phyloP scores from a whole-genome alignment of 2,797 vertebrate genomes.

The Antennarius maculatus region DNA sequence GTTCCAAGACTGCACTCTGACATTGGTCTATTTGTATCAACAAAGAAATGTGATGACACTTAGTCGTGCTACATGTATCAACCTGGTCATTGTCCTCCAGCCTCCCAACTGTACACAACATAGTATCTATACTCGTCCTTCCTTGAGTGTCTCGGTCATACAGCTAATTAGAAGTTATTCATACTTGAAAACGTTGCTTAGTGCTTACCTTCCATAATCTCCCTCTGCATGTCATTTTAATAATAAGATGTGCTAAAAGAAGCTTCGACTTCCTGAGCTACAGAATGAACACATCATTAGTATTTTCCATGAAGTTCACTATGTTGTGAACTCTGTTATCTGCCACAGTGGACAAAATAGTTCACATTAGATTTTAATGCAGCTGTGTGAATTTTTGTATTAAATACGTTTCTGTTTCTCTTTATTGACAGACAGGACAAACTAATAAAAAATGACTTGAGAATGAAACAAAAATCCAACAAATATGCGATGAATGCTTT shows the following conservation, averaged over 20 bases:
- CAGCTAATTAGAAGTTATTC: slow-evolving; percentile 52
- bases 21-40: not conserved
- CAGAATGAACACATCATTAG: slow-evolving; percentile 12
- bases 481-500: not conserved
- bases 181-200: slow-evolving; percentile 19
- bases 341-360: not conserved
- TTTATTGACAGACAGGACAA: not conserved
- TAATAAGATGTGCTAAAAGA: slow-evolving; percentile 41
- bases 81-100: not conserved
- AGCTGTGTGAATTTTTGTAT: not conserved
- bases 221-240: slow-evolving; percentile 27
- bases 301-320: slow-evolving; percentile 19
- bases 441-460: slow-evolving; percentile 4
- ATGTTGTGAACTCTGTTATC: not conserved
- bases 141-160: slow-evolving; percentile 35
- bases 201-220: slow-evolving; percentile 34
- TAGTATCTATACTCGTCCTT: slow-evolving; percentile 11
- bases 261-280: slow-evolving; percentile 7
- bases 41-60: slow-evolving; percentile 2
- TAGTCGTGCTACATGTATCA: not conserved
- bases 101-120: slow-evolving; percentile 8
- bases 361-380: not conserved
- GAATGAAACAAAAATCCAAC: not conserved
- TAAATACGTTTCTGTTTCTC: not conserved
- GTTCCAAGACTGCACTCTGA: not conserved